Evolutionary conservation across 2,888 invertebrate species (phyloP).

Genomic region (Lasioglossum oenotherae): DNA sequence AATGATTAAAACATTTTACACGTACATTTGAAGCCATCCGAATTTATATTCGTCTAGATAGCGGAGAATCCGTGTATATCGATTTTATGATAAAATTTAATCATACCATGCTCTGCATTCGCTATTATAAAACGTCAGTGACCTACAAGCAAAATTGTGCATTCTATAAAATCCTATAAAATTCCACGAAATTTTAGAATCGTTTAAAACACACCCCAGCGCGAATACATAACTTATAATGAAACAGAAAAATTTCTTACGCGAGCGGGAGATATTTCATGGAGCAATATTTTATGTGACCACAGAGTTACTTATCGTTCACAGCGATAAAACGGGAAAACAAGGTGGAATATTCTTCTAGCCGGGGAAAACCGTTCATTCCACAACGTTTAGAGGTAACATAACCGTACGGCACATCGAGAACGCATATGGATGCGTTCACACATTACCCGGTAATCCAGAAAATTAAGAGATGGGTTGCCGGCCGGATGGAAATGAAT

Average conservation of each 20-base stretch:
- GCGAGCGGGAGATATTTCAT: not conserved
- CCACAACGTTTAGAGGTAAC: slow-evolving; percentile 16
- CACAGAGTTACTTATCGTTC: not conserved
- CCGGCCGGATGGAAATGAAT: slow-evolving; percentile 47
- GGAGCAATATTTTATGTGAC: not conserved
- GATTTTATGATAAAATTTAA: not conserved
- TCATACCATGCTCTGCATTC: not conserved
- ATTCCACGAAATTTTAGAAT: not conserved
- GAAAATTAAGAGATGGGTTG: slow-evolving; percentile 78
- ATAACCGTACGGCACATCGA: slow-evolving; percentile 63
- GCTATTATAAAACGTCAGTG: not conserved
- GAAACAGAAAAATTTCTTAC: not conserved
- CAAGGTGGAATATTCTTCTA: not conserved
- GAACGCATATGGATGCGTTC: slow-evolving; percentile 66
- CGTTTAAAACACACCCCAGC: not conserved
- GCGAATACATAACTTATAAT: not conserved
- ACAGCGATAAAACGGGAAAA: not conserved
- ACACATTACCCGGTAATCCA: slow-evolving; percentile 73
- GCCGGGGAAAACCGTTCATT: not conserved
- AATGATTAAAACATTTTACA: not conserved
- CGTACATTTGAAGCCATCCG: not conserved
- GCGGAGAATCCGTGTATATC: not conserved
- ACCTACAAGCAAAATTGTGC: not conserved
- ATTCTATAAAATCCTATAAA: not conserved
- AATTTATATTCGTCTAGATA: not conserved